Evolutionary conservation across 2,113 vertebrate genomes (phyloP), one percentile per base, ranked within the genome.

Genomic region (Scortum barcoo): DNA sequence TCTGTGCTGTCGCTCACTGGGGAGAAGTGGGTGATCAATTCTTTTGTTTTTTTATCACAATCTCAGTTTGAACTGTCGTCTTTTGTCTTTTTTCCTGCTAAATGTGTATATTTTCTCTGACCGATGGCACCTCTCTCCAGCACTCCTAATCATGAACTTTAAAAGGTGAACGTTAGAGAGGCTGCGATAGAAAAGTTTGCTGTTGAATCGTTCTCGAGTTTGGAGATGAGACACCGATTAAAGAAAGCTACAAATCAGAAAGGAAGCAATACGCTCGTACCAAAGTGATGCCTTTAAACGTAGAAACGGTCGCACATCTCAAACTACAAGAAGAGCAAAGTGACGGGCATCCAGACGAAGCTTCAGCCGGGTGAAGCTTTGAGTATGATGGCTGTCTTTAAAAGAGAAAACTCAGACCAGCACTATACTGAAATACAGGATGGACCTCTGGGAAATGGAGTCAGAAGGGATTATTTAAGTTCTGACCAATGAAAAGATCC

Each of bases 251-350:
- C 2, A 0, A 67, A 77, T 72, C 61, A 58, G 38, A 77, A 24
- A 17, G 51, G 79, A 77, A 84, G 89, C 74, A 69, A 85, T 74
- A 77, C 17, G 73, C 63, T 84, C 30, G 70, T 26, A 87, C 91
- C 87, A 87, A 87, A 92, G 89, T 61, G 44, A 79, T 26, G 79
- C 79, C 72, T 75, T 77, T 22, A 28, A 22, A 19, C n/a, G 68
- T 10, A n/a, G 69, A 46, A 36, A 36, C 7, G 33, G 38, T 10
- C 46, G 17, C 42, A n/a, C 20, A 2, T 11, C 70, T 42, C 22
- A 0, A 12, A 7, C 17, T 58, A 22, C 16, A 22, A 26, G 6
- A 10, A 38, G 70, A 14, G 7, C n/a, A 13, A 28, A 19, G 26
- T 3, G 30, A 56, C 24, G 38, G 53, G 40, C 24, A 7, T 46